phyloP scores from a whole-genome alignment of 2,797 vertebrate species.

The Eupleurogrammus muticus region DNA sequence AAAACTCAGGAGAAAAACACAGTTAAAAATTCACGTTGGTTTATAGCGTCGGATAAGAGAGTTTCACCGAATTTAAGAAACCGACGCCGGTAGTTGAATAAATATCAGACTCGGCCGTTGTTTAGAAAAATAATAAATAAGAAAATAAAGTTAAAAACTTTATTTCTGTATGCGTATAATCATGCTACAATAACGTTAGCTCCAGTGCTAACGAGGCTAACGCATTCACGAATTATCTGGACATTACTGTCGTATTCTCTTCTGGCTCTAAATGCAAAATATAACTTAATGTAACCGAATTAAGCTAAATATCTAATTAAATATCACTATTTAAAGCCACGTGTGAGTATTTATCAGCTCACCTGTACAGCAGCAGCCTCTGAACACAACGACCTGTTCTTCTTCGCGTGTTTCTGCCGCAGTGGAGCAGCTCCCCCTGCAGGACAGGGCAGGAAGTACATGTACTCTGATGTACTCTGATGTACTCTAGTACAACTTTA shows the following conservation, averaged over 20 bases:
- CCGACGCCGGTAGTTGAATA: rapidly evolving
- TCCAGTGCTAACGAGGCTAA: slow-evolving; percentile 17
- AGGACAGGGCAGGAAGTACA: not conserved
- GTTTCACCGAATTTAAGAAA: not conserved
- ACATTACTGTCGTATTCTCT: too few species aligned
- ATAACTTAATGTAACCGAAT: rapidly evolving
- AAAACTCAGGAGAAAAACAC: too few species aligned
- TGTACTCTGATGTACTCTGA: too few species aligned
- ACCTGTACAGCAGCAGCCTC: not conserved
- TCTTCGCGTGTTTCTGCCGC: not conserved
- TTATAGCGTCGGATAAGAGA: not conserved
- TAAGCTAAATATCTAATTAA: not conserved
- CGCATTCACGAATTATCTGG: rapidly evolving
- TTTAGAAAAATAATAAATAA: rapidly evolving
- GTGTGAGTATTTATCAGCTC: not conserved
- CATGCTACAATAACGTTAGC: not conserved
- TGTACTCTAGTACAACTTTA: too few species aligned
- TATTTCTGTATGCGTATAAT: not conserved
- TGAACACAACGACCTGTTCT: slow-evolving; percentile 21
- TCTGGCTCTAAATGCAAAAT: not conserved
- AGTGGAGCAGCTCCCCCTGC: too few species aligned
- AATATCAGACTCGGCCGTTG: not conserved
- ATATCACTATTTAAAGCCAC: rapidly evolving
- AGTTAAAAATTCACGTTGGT: too few species aligned
- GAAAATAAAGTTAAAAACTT: not conserved